Base-by-base conservation (phyloP, 2,113 vertebrate genomes). In the Dromaius novaehollandiae region DNA sequence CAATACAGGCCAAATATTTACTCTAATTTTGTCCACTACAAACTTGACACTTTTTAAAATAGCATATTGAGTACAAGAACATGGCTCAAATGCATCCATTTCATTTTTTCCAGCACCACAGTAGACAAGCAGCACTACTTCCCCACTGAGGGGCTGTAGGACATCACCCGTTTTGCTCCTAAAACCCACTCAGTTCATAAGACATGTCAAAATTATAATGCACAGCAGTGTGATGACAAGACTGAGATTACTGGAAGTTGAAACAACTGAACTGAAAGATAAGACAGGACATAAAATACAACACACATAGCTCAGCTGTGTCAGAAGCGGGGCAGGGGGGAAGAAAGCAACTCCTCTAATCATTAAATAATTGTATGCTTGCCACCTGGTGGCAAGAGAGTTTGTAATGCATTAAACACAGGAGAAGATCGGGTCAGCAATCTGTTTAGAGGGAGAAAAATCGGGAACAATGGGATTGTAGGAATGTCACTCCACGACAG, bases 301-400 rank as follows among this genome's bases (percentile, higher is more conserved):
- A 91, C 34, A 65, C 55, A 8, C 5, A 1, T 4, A 66, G 6
- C 75, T 77, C 34, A n/a, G 63, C 42, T 76, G 24, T 55, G 48
- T 73, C 63, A 70, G 34, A 87, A 63, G 82, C 30, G 16, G 20
- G 24, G 2, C 0, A 3, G 18, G 36, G 9, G 20, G 71, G 15
- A 69, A 76, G 22, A 53, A 53, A 51, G 13, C 32, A 90, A 38
- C 26, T 60, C 32, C 30, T 60, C 17, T 68, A 24, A 51, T 7
- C 4, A 50, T 48, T 51, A 56, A 10, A 38, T 55, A 78, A 50
- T 82, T 82, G 44, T n/a, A 28, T n/a, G 71, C 28, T 95, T 95
- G 95, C 95, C 87, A 75, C 82, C 85, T 95, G 69, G 87, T 96
- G 95, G 96, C 89, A 96, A 95, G 16, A 87, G 12, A 44, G 42